Percentiles rank a stretch among this genome's conserved stretches.
phyloP scores from a whole-genome alignment of 2,888 invertebrate species.

The Chrysodeixis includens region DNA sequence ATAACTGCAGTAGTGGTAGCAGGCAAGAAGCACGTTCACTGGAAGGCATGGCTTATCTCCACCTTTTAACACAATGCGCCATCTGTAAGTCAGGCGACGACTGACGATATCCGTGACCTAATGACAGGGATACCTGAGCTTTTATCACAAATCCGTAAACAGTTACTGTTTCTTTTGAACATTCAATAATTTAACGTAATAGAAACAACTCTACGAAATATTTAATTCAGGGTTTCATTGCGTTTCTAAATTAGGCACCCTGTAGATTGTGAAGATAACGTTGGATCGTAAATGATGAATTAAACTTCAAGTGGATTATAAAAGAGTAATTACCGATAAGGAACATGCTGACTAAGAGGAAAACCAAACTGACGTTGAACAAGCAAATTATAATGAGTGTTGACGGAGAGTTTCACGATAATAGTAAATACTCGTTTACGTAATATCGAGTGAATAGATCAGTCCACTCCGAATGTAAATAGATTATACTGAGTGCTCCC shows the following conservation, averaged over 20 bases:
- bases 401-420: conserved; percentile 47
- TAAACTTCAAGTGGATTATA: conserved; percentile 15
- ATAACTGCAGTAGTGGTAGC: conserved; percentile 25
- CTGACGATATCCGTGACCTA: conserved; percentile 79
- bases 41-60: conserved; percentile 76
- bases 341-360: conserved; percentile 26
- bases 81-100: conserved; percentile 79
- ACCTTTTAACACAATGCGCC: conserved; percentile 75
- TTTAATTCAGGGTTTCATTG: background rate
- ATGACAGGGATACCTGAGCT: conserved; percentile 64
- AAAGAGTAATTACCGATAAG: conserved; percentile 42
- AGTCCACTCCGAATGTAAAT: conserved; percentile 67
- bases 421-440: conserved; percentile 45
- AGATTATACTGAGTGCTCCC: conserved; percentile 66
- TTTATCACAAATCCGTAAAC: conserved; percentile 32
- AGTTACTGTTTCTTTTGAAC: background rate
- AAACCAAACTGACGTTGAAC: conserved; percentile 31
- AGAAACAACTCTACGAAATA: background rate
- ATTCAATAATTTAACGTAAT: background rate
- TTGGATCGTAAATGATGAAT: conserved; percentile 28
- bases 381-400: conserved; percentile 44
- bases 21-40: conserved; percentile 43
- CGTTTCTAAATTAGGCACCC: conserved; percentile 15
- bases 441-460: conserved; percentile 65
- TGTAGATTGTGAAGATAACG: conserved; percentile 20